Base-by-base conservation (phyloP, 2,797 vertebrate species). In the Squalus acanthias region DNA sequence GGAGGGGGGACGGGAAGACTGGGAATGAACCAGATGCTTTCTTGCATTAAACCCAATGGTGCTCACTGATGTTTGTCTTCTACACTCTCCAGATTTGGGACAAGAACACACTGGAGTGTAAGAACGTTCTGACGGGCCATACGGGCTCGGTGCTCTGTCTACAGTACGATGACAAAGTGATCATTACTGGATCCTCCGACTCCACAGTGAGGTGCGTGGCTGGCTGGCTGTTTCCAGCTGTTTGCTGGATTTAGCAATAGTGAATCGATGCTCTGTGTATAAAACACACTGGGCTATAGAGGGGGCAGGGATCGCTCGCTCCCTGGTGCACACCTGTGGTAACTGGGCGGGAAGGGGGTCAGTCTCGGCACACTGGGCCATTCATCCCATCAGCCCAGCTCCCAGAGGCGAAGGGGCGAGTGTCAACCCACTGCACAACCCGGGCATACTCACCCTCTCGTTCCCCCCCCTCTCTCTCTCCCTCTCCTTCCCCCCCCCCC, bases 21-120 rank as follows among this genome's bases (percentile, higher is more conserved):
- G 60, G 60, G 9, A 63, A 63, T 63, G 9, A 63, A 63, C 60
- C 70, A 29, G 20, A 26, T 9, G 22, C 24, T 88, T 26, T 8
- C 3, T 57, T 53, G 53, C 22, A 88, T 17, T 33, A 91, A 85
- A 46, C 0, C 15, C 1, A 15, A 33, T 63, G 29, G 12, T 63
- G 29, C 65, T n/a, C 17, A 46, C 39, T 24, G 13, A 8, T 29
- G 8, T 93, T 15, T 69, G 20, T 53, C 13, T 95, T 50, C 22
- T 6, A 7, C 60, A 0, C 92, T 72, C 8, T 4, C 3, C 97
- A 98, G 98, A 98, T 98, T 97, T 98, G 98, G 98, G 98, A 98
- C 97, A 98, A 98, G 97, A 98, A 98, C 97, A 98, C 98, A 0
- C 96, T 98, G 97, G 98, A 98, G 97, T 98, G 98, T 97, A 98